Percentiles rank a stretch among this genome's conserved stretches.
Evolutionary conservation across 2,797 vertebrate genomes (phyloP).

Genomic region (Apodemus agrarius): DNA sequence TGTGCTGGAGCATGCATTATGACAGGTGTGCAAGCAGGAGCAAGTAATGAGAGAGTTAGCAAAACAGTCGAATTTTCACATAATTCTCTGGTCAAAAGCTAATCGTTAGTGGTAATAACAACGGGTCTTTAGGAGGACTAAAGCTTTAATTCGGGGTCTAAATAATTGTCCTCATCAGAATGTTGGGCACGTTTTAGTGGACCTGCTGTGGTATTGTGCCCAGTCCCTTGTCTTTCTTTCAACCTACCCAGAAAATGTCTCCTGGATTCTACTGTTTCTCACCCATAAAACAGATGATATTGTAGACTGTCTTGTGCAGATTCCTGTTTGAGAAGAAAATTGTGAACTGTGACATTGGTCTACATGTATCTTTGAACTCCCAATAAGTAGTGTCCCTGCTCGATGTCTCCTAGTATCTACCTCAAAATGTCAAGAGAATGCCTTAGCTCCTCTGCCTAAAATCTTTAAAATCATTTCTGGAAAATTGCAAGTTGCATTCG

Average conservation of each 20-base stretch:
- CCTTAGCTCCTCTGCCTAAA: background rate
- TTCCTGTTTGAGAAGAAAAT: background rate
- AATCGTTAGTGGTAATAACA: slow-evolving; percentile 69
- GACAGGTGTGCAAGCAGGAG: slow-evolving; percentile 46
- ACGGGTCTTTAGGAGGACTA: background rate
- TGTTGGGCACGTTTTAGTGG: slow-evolving; percentile 30
- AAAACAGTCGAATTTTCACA: slow-evolving; percentile 64
- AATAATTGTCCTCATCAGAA: slow-evolving; percentile 46
- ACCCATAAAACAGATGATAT: background rate
- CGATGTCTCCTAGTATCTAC: background rate
- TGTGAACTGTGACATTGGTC: background rate
- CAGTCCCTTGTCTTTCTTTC: slow-evolving; percentile 37
- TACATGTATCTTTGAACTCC: background rate
- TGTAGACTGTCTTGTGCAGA: background rate
- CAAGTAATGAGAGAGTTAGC: slow-evolving; percentile 52
- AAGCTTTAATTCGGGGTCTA: background rate
- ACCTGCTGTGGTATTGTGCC: background rate
- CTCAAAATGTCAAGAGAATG: background rate
- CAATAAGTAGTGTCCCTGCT: background rate
- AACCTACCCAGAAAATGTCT: background rate
- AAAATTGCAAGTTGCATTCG: background rate
- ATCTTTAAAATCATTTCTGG: background rate
- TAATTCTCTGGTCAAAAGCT: slow-evolving; percentile 68
- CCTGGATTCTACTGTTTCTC: background rate
- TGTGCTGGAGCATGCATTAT: slow-evolving; percentile 68